These are phyloP conservation scores for Ptychobarbus kaznakovi DNA, from an alignment of 2,797 vertebrate genomes.

Conservation along the genomic window DNA sequence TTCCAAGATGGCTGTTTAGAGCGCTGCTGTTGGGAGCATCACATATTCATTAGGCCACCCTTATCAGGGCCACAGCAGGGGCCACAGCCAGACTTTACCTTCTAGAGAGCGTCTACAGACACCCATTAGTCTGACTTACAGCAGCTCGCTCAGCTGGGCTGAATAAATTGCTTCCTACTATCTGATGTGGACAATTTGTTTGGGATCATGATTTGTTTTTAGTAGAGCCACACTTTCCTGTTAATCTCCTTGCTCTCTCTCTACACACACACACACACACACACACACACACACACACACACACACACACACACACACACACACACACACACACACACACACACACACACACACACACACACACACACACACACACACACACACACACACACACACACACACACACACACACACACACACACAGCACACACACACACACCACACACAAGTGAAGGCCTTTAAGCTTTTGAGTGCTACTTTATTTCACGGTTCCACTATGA, in stretches of 20 bases:
- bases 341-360: too few species aligned
- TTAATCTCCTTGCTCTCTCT: background rate
- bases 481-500: too few species aligned
- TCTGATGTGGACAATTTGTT: slow-evolving; percentile 24
- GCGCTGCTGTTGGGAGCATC: slow-evolving; percentile 30
- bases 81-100: slow-evolving; percentile 20
- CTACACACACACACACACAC: background rate
- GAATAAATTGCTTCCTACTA: slow-evolving; percentile 45
- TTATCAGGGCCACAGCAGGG: slow-evolving; percentile 33
- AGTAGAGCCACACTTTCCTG: slow-evolving; percentile 2
- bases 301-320: background rate
- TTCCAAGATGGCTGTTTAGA: slow-evolving; percentile 28
- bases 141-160: slow-evolving; percentile 1
- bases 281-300: background rate
- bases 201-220: slow-evolving; percentile 12
- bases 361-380: background rate
- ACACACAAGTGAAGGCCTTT: background rate
- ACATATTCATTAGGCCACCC: slow-evolving; percentile 39
- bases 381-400: background rate
- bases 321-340: too few species aligned
- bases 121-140: slow-evolving; percentile 17
- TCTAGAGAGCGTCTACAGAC: background rate
- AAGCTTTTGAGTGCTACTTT: background rate
- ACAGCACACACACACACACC: background rate
- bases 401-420: background rate